Evolutionary conservation across 2,113 vertebrate genomes (phyloP), one percentile per base, ranked within the genome.

Genomic region (Tiliqua scincoides): DNA sequence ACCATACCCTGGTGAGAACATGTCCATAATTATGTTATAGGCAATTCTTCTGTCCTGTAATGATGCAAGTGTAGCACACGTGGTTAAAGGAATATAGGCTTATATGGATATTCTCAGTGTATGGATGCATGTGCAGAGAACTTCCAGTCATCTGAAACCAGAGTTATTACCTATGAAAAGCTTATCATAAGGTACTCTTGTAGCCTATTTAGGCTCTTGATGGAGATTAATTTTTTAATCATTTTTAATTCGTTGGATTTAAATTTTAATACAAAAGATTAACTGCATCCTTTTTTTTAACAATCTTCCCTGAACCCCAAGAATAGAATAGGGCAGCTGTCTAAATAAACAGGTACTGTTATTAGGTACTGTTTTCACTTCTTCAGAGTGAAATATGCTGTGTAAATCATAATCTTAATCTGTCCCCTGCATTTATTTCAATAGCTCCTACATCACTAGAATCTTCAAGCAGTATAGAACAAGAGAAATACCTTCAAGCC

Each of bases 401-500:
- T 37, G 25, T 32, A 79, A 71, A 85, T 3, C 10, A 57, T 54
- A 32, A 43, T 37, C 63, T 18, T 65, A 76, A 76, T 61, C 35
- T 59, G 25, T 78, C 70, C 27, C 27, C 70, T 86, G 12, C 43
- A 35, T 80, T 80, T 74, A 70, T 79, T 67, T 89, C 84, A 90
- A 82, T 85, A 98, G 98, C 95, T 94, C 97, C 98, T 35, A 92
- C 97, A 87, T 96, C 97, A 85, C 97, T 99, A 40, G 99, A 99
- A 88, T 98, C 97, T 3, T 99, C 98, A 92, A 99, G 98, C 95
- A 99, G 98, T 91, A 98, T 99, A 90, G 99, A 99, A 89, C 99
- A 99, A 93, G 99, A 99, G 80, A 99, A 99, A 83, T 99, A 99
- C 92, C 97, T 99, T 37, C 98, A 98, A 92, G 98, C 98, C 84